Evolutionary conservation across 2,113 vertebrate species (phyloP).

Genomic region (Lophotis ruficrista): DNA sequence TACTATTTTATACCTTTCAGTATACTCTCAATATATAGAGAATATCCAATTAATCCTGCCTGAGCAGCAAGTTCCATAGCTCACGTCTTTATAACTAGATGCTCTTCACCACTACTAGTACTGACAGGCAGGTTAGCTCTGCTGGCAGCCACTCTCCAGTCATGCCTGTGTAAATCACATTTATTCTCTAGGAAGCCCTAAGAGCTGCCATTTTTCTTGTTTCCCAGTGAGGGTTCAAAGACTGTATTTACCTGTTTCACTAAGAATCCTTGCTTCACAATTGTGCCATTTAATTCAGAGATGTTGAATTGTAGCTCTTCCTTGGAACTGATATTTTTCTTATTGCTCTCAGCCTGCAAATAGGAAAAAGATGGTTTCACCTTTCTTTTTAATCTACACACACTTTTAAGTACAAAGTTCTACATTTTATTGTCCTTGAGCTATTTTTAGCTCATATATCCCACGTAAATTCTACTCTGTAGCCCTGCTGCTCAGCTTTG

Average conservation of each 20-base stretch:
- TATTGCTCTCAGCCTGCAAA: constrained; percentile 84
- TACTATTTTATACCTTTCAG: background rate
- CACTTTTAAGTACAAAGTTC: background rate
- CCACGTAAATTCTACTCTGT: background rate
- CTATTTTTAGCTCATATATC: background rate
- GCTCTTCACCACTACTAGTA: background rate
- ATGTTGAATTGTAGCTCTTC: constrained; percentile 81
- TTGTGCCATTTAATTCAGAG: constrained; percentile 86
- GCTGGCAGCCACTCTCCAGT: background rate
- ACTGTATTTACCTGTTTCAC: constrained; percentile 87
- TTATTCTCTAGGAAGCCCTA: background rate
- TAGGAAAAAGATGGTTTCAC: background rate
- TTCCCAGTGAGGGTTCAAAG: background rate
- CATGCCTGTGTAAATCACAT: background rate
- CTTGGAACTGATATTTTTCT: constrained; percentile 82
- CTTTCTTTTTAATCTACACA: background rate
- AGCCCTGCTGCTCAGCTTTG: background rate
- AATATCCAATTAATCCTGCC: background rate
- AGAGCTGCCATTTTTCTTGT: background rate
- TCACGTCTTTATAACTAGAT: background rate
- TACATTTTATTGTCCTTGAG: background rate
- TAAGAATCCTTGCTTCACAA: constrained; percentile 91
- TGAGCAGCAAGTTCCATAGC: background rate
- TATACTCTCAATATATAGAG: background rate
- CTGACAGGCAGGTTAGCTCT: background rate